Conservation (phyloP, 2,888 invertebrate species). For the Schizotus pectinicornis region DNA sequence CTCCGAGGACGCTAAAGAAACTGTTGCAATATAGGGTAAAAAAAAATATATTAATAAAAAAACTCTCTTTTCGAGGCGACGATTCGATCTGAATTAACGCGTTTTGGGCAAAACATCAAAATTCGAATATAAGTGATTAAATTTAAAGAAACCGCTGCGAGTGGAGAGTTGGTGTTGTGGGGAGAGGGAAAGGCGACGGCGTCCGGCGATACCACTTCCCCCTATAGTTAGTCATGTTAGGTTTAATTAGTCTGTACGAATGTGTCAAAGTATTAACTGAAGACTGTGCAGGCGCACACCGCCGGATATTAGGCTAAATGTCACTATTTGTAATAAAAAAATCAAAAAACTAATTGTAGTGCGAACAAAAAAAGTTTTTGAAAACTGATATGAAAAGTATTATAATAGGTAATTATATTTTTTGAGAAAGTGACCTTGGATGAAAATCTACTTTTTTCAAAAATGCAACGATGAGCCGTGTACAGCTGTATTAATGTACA, state of each 20-base stretch:
- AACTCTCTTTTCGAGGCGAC: slow-evolving; percentile 8
- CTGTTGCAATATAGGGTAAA: neutral
- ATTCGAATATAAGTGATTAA: neutral
- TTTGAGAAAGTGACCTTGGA: slow-evolving; percentile 61
- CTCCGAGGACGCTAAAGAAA: slow-evolving; percentile 15
- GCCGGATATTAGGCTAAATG: slow-evolving; percentile 57
- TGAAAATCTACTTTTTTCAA: slow-evolving; percentile 53
- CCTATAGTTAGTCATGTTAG: slow-evolving; percentile 44
- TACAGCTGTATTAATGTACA: slow-evolving; percentile 45
- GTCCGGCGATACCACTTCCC: neutral
- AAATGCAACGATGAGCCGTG: slow-evolving; percentile 47
- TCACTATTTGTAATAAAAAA: slow-evolving; percentile 54
- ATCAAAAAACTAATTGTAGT: slow-evolving; percentile 48
- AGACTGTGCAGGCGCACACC: slow-evolving; percentile 59
- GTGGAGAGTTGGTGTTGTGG: neutral
- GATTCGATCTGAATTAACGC: neutral
- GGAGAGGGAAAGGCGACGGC: slow-evolving; percentile 13
- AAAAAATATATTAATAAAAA: no score
- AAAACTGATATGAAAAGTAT: slow-evolving; percentile 49
- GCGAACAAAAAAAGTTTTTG: slow-evolving; percentile 49
- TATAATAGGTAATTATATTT: slow-evolving; percentile 57
- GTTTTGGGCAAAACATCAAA: neutral
- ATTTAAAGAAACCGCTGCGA: neutral
- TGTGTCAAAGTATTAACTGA: slow-evolving; percentile 61
- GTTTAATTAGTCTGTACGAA: slow-evolving; percentile 52